Percentiles rank a stretch among this genome's conserved stretches.
These are phyloP conservation scores for Caenorhabditis angaria DNA, from an alignment of 2,888 invertebrate genomes.

Conservation along the genomic window DNA sequence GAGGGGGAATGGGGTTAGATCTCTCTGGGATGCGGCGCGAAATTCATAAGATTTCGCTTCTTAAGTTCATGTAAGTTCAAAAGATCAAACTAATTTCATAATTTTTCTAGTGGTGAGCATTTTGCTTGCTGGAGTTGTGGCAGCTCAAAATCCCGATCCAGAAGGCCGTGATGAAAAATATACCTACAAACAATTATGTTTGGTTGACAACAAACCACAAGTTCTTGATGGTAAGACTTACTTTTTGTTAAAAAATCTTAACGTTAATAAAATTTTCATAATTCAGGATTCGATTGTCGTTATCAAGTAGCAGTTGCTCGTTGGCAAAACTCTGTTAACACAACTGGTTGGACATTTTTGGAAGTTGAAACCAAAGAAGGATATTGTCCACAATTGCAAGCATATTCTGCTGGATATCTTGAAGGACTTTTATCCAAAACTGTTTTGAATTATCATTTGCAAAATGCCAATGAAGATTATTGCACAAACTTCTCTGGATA, in stretches of 20 bases:
- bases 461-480: constrained; percentile 61
- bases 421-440: constrained; percentile 63
- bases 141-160: constrained; percentile 24
- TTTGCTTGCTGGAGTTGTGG: constrained; percentile 9
- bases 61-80: background rate
- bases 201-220: constrained; percentile 59
- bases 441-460: constrained; percentile 58
- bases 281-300: constrained; percentile 57
- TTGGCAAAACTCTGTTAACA: constrained; percentile 68
- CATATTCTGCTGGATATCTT: constrained; percentile 69
- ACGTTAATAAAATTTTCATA: constrained; percentile 3
- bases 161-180: constrained; percentile 62
- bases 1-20: no score
- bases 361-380: constrained; percentile 62
- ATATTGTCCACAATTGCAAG: constrained; percentile 60
- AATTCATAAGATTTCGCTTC: background rate
- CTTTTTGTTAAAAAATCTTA: background rate
- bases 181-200: constrained; percentile 66
- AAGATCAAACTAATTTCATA: no score
- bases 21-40: no score
- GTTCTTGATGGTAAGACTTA: constrained; percentile 41
- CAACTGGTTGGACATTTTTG: constrained; percentile 64
- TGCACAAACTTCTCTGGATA: constrained; percentile 68
- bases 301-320: constrained; percentile 66
- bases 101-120: constrained; percentile 16